Percentiles rank a stretch among this genome's conserved stretches.
These are phyloP conservation scores for Scaptomyza flava DNA, from an alignment of 2,888 invertebrate species.

Conservation along the genomic window DNA sequence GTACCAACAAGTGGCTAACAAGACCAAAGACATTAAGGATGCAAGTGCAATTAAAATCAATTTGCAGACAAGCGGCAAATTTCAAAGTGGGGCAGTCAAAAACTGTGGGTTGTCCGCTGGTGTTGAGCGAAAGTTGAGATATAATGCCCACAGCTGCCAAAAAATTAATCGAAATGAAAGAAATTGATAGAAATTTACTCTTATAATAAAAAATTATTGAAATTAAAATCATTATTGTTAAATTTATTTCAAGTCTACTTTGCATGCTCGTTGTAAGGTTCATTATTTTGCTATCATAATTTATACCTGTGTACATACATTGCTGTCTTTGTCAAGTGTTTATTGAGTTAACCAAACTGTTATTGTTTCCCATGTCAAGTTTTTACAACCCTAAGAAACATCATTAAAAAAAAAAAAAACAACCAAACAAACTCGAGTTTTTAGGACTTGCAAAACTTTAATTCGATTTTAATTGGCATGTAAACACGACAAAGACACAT, in stretches of 20 bases:
- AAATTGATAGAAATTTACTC: neutral
- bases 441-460: neutral
- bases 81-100: neutral
- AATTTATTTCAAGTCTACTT: neutral
- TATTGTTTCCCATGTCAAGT: constrained; percentile 2
- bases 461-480: constrained; percentile 3
- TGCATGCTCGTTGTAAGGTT: neutral
- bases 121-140: constrained; percentile 7
- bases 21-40: neutral
- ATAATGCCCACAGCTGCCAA: neutral
- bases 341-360: neutral
- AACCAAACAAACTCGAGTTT: neutral
- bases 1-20: neutral
- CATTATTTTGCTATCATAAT: neutral
- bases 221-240: constrained; percentile 1
- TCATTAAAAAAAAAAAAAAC: neutral
- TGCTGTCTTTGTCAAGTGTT: neutral
- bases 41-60: neutral
- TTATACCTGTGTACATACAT: no score
- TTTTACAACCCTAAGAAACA: neutral
- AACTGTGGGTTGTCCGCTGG: neutral
- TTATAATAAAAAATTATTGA: neutral
- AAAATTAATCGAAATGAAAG: neutral
- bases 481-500: neutral
- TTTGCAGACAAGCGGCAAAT: neutral